phyloP scores from a whole-genome alignment of 2,888 invertebrate species.

The Tolmerus cingulatus region DNA sequence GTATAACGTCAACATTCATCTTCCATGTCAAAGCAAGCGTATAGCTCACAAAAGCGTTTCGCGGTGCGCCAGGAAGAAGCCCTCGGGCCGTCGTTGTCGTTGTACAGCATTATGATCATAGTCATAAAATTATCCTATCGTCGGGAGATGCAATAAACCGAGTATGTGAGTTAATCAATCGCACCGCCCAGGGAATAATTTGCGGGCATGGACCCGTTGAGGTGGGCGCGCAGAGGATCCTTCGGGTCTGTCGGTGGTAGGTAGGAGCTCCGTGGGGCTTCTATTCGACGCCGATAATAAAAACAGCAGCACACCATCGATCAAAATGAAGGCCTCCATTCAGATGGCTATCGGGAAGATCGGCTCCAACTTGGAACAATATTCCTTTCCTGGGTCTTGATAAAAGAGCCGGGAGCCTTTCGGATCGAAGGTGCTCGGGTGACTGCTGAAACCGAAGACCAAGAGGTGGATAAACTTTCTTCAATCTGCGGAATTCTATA shows the following conservation, averaged over 20 bases:
- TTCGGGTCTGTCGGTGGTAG: background rate
- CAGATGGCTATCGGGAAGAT: conserved; percentile 16
- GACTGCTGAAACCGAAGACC: conserved; percentile 21
- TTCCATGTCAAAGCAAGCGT: conserved; percentile 11
- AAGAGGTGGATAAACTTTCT: conserved; percentile 36
- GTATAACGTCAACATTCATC: conserved; percentile 17
- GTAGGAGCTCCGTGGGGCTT: background rate
- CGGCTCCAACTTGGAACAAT: conserved; percentile 6
- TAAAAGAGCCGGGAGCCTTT: background rate
- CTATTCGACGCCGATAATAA: background rate
- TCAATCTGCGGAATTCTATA: conserved; percentile 32
- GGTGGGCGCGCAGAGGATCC: background rate
- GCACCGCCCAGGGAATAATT: background rate
- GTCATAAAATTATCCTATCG: background rate
- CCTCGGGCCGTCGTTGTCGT: background rate
- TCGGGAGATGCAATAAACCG: background rate
- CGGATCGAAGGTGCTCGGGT: background rate
- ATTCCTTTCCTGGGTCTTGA: background rate
- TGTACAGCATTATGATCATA: background rate
- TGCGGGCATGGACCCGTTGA: background rate
- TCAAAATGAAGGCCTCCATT: conserved; percentile 23
- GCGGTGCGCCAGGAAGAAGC: background rate
- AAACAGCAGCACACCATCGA: conserved; percentile 15
- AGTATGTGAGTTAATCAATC: conserved; percentile 18
- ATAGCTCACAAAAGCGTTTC: conserved; percentile 6